These are phyloP conservation scores for Tragulus kanchil DNA, from an alignment of 2,113 vertebrate species.

Conservation along the genomic window DNA sequence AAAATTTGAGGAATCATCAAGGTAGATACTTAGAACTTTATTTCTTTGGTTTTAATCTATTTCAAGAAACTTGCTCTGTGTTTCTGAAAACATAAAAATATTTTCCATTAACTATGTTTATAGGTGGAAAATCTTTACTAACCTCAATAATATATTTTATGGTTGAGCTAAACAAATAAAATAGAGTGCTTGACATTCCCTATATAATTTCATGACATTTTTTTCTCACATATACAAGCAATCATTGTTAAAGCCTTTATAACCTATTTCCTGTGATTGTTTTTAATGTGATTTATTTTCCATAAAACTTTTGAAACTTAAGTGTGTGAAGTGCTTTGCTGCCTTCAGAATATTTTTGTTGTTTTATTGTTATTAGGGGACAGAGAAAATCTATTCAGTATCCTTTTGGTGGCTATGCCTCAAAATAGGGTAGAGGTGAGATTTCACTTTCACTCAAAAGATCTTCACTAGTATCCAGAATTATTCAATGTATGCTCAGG, in stretches of 20 bases:
- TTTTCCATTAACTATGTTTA: background rate
- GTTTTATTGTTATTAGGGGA: slow-evolving; percentile 45
- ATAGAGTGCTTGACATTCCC: background rate
- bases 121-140: background rate
- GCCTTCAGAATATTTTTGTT: background rate
- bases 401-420: slow-evolving; percentile 67
- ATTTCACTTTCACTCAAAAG: slow-evolving; percentile 47
- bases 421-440: background rate
- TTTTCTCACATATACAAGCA: background rate
- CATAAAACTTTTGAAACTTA: slow-evolving; percentile 6
- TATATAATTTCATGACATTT: background rate
- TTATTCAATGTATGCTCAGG: slow-evolving; percentile 12
- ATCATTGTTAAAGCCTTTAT: background rate
- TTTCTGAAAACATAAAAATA: background rate
- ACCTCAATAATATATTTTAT: background rate
- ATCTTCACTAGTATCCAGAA: slow-evolving; percentile 64
- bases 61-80: background rate
- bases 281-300: background rate
- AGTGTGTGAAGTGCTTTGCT: slow-evolving; percentile 12
- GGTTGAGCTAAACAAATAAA: background rate
- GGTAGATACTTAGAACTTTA: background rate
- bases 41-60: background rate
- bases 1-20: background rate
- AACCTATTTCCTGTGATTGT: slow-evolving; percentile 51
- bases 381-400: slow-evolving; percentile 70